A percentile compares a stretch with the other conserved stretches of the same genome.
Conservation (phyloP, 2,113 vertebrate species). For the Sapajus apella region DNA sequence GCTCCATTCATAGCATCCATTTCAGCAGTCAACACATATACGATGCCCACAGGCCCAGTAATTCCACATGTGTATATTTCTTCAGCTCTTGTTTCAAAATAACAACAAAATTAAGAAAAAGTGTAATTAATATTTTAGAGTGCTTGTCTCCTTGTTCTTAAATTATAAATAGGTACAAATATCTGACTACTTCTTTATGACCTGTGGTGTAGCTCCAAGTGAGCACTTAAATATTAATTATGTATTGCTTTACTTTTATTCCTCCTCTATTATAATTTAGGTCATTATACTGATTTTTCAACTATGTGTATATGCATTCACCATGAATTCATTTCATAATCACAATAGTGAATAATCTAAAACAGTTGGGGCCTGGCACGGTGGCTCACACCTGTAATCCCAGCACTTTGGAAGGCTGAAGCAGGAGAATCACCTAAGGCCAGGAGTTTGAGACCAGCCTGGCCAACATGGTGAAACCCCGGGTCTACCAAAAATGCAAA, state of each 20-base stretch:
- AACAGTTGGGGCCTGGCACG: not conserved
- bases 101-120: constrained; percentile 11
- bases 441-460: too few species aligned
- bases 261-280: not conserved
- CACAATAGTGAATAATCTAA: not conserved
- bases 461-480: too few species aligned
- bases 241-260: constrained; percentile 11
- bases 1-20: not conserved
- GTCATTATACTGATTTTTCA: constrained; percentile 38
- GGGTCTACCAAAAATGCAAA: too few species aligned
- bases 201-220: not conserved
- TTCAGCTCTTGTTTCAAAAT: constrained; percentile 44
- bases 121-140: not conserved
- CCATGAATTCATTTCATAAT: constrained; percentile 37
- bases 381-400: too few species aligned
- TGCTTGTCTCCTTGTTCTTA: not conserved
- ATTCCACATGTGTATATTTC: constrained; percentile 9
- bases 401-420: too few species aligned
- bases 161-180: constrained; percentile 3
- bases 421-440: too few species aligned
- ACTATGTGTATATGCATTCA: not conserved
- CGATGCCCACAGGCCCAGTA: not conserved
- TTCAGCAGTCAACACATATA: not conserved
- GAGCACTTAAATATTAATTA: constrained; percentile 37
- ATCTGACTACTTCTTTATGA: not conserved